phyloP scores from a whole-genome alignment of 2,113 vertebrate genomes.

The Turdus rufiventris region DNA sequence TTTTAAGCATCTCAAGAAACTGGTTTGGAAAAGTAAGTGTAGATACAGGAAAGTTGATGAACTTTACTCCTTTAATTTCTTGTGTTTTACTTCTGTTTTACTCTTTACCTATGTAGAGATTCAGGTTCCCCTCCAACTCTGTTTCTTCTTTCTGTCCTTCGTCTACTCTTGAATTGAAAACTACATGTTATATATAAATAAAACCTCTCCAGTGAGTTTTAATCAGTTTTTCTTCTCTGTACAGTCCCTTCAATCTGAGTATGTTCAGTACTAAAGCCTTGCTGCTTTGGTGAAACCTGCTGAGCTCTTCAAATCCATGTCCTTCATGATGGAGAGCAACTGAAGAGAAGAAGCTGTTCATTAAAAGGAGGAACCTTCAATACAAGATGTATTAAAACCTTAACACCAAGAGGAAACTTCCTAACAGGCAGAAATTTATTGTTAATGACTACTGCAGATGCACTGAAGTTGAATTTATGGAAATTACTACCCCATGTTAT shows the following conservation, averaged over 20 bases:
- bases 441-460: constrained; percentile 64
- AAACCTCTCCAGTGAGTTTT: constrained; percentile 2
- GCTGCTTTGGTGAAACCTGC: constrained; percentile 60
- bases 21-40: not conserved
- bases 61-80: not conserved
- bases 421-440: constrained; percentile 21
- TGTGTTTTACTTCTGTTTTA: not conserved
- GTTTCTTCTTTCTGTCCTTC: not conserved
- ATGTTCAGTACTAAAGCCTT: constrained; percentile 87
- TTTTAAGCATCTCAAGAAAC: not conserved
- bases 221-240: constrained; percentile 67
- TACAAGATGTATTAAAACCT: constrained; percentile 14
- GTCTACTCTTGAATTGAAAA: not conserved
- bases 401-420: constrained; percentile 25
- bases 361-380: constrained; percentile 29
- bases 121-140: not conserved
- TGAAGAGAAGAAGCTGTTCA: constrained; percentile 12
- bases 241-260: constrained; percentile 95
- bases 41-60: not conserved
- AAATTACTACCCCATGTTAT: constrained; percentile 28
- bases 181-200: not conserved
- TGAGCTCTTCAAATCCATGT: not conserved
- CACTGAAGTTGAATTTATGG: constrained; percentile 67
- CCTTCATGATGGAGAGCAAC: constrained; percentile 12
- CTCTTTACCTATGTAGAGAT: not conserved